Base-by-base conservation (phyloP, 2,888 invertebrate genomes). In the Noctua pronuba region DNA sequence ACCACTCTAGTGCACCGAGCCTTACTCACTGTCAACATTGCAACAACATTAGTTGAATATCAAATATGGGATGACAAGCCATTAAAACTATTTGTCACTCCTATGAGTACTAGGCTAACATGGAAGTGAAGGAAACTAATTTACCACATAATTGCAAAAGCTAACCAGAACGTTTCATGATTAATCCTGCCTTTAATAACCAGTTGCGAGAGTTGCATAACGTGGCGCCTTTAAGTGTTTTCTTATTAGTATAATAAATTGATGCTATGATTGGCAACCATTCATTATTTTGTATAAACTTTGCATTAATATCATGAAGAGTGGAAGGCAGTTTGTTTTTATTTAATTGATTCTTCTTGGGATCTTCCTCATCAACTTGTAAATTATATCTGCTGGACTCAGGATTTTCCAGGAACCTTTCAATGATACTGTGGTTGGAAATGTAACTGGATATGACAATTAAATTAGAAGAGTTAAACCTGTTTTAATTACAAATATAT, bases 181-280 rank as follows among this genome's bases (percentile, higher is more conserved):
- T 86, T 84, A 86, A 86, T 87, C 77, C 75, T 84, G 75, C 55
- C 64, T 80, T 68, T 80, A 88, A 86, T 86, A 87, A 87, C 85
- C 70, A 74, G 87, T 77, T 80, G 77, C 73, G 64, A 77, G 64
- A 44, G 46, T 85, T 86, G 75, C 87, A 71, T 79, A 88, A 87
- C 73, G 46, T 87, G 83, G 88, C 88, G 87, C 87, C 85, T 80
- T 21, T 86, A 88, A 86, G 89, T 88, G 84, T 86, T 85, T 85
- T 79, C 87, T 87, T 91, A 91, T 91, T 91, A 90, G 88, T 86
- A 58, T 88, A 87, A 91, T 91, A 89, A 88, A 89, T 90, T 86
- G 87, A 89, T 87, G 82, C 75, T 88, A 85, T 89, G 88, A 91
- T 90, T 91, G 86, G 87, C 79, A 85, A 77, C 86, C 79, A 83